Evolutionary conservation across 2,797 vertebrate species (phyloP).

Genomic region (Melanotaenia nigrans): DNA sequence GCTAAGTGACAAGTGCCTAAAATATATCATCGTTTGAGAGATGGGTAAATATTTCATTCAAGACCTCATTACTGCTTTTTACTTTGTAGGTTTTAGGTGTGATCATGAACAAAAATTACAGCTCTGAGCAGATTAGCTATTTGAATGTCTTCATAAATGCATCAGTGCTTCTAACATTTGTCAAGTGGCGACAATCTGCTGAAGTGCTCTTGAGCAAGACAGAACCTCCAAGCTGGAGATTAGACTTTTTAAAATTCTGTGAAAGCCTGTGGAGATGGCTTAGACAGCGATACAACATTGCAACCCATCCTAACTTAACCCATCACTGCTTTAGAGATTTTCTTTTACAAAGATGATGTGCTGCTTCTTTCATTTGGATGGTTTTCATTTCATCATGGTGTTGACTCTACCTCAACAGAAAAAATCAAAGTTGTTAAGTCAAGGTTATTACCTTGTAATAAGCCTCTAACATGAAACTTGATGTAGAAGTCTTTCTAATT

Average conservation of each 20-base stretch:
- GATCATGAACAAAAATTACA: slow-evolving; percentile 1
- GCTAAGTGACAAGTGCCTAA: neutral
- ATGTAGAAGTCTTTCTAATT: neutral
- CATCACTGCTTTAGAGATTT: slow-evolving; percentile 46
- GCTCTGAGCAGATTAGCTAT: neutral
- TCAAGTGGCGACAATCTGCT: slow-evolving; percentile 17
- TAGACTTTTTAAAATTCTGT: slow-evolving; percentile 10
- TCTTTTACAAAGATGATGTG: slow-evolving; percentile 35
- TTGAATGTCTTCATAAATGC: neutral
- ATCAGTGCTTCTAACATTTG: neutral
- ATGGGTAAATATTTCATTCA: neutral
- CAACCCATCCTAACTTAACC: slow-evolving; percentile 13
- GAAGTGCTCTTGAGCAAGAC: slow-evolving; percentile 33
- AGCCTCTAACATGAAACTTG: neutral
- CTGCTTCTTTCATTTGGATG: slow-evolving; percentile 32
- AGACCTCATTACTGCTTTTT: neutral
- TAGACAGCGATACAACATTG: neutral
- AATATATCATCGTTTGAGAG: neutral
- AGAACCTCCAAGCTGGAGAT: slow-evolving; percentile 8
- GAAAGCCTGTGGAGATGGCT: neutral
- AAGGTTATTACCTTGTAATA: neutral
- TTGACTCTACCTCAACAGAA: slow-evolving; percentile 39
- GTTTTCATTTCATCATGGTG: slow-evolving; percentile 33
- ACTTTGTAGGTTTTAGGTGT: slow-evolving; percentile 4
- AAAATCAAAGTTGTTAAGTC: slow-evolving; percentile 37